Evolutionary conservation across 2,888 invertebrate species (phyloP), one percentile per base, ranked within the genome.

Genomic region (Chymomyza caudatula): DNA sequence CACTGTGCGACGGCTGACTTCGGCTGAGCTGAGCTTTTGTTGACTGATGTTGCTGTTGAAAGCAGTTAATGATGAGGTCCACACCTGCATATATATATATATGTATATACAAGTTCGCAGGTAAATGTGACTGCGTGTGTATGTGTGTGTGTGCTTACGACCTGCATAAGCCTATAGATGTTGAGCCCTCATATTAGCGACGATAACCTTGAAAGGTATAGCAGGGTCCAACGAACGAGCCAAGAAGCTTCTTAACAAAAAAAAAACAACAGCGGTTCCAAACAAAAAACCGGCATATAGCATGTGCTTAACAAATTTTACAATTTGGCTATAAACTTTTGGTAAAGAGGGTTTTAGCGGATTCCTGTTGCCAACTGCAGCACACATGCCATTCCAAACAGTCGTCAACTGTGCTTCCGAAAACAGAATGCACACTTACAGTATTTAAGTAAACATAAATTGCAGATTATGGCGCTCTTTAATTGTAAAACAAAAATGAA

Each of bases 171-270:
- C 29, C 8, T 15, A 15, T 17, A 47, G 17, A 17, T 47, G 44
- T 6, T 15, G 44, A 17, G 44, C 44, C 17, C 44, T 47, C 44
- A 15, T 5, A 0, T 51, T 17, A 11, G 51, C 11, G 19, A 20
- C 44, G 77, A 65, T 80, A 80, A 80, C 80, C 80, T 80, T 80
- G 80, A 80, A 80, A 82, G 67, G 70, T 67, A 73, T 70, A 59
- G 76, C 54, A 29, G 17, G 15, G 29, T 17, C 25, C 25, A 15
- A 25, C 54, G 25, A 17, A 17, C 54, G 29, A 29, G 13, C 25
- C 22, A 15, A 13, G 4, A 3, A 25, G 23, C 4, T 22, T 2
- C 5, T 52, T 22, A 2, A 2, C 4, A 13, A 23, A 52, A 52
- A 52, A 52, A 51, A 51, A 20, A 52, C 6, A 52, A n/a, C n/a